Percentiles rank a stretch among this genome's conserved stretches.
phyloP scores from a whole-genome alignment of 2,888 invertebrate genomes.

The Drosophila algonquin region DNA sequence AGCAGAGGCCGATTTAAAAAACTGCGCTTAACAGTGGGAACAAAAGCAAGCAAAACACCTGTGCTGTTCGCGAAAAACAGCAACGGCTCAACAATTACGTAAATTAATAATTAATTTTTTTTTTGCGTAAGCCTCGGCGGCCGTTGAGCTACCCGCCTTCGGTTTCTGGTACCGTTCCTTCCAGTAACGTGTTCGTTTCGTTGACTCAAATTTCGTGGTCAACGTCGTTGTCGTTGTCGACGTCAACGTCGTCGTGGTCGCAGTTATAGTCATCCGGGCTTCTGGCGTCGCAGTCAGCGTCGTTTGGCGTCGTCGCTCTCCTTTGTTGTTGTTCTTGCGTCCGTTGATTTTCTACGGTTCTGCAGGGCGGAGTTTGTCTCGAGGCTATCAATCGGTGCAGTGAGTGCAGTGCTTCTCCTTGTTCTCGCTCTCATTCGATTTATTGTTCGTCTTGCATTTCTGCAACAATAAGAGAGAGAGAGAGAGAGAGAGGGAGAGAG shows the following conservation, averaged over 20 bases:
- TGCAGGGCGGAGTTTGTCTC: slow-evolving; percentile 46
- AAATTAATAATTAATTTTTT: slow-evolving; percentile 8
- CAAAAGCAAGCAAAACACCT: background rate
- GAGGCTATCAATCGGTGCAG: slow-evolving; percentile 42
- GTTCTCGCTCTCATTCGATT: background rate
- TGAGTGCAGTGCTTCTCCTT: slow-evolving; percentile 29
- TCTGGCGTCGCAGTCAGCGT: slow-evolving; percentile 9
- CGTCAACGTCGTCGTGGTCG: background rate
- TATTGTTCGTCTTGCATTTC: background rate
- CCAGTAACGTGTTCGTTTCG: slow-evolving; percentile 50
- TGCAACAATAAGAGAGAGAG: background rate
- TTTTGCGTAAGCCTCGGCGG: background rate
- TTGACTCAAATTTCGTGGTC: slow-evolving; percentile 67
- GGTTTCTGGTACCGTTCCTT: slow-evolving; percentile 28
- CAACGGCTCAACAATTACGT: background rate
- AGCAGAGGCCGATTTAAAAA: background rate
- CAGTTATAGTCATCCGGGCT: background rate
- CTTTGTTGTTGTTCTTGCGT: background rate
- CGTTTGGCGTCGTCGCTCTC: slow-evolving; percentile 4
- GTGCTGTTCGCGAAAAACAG: background rate
- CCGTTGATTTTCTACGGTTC: background rate
- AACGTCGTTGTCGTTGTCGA: slow-evolving; percentile 20
- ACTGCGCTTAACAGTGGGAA: background rate
- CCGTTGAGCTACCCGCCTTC: slow-evolving; percentile 17
- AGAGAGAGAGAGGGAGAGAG: background rate